Base-by-base conservation (phyloP, 2,113 vertebrate species). In the Cyprinodon tularosa region DNA sequence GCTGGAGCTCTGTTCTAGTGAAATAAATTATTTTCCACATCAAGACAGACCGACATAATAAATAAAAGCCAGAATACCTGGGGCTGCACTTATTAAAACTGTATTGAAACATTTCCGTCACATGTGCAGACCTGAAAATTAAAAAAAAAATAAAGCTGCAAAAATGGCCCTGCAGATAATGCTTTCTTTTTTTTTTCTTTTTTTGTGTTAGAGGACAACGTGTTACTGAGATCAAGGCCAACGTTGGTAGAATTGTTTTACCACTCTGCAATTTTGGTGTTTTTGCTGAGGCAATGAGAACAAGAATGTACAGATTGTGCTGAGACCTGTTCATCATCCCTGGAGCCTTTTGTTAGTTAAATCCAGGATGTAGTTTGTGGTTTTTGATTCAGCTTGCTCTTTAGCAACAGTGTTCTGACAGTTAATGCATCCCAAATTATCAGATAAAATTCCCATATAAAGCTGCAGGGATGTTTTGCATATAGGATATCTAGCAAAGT, bases 201-300 rank as follows among this genome's bases (percentile, higher is more conserved):
- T 61, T 42, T 1, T 12, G 12, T 40, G 68, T 38, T 3, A 60
- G 42, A 70, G n/a, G 29, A 73, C 37, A 66, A 15, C 65, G 39
- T 59, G 44, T 4, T 3, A 67, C 39, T 71, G 22, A 80, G 71
- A 78, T 75, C 47, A 80, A 70, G 62, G 61, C 65, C 40, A 6
- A 14, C 53, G 45, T 70, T 67, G 70, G 47, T 69, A n/a, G 70
- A 59, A 68, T 13, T 72, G 42, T 77, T 64, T 68, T 20, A 66
- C 42, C 65, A 14, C 57, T 57, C 40, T 62, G 80, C 68, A 83
- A 67, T 74, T 68, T 71, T 70, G 64, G 72, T 42, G 22, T 45
- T 44, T 79, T 67, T 83, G 72, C 85, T 86, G 59, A 84, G 1
- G 39, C 77, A 79, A 72, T 48, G 66, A 59, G 42, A 60, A 60